phyloP scores from a whole-genome alignment of 2,797 vertebrate genomes.

The Epinephelus coioides region DNA sequence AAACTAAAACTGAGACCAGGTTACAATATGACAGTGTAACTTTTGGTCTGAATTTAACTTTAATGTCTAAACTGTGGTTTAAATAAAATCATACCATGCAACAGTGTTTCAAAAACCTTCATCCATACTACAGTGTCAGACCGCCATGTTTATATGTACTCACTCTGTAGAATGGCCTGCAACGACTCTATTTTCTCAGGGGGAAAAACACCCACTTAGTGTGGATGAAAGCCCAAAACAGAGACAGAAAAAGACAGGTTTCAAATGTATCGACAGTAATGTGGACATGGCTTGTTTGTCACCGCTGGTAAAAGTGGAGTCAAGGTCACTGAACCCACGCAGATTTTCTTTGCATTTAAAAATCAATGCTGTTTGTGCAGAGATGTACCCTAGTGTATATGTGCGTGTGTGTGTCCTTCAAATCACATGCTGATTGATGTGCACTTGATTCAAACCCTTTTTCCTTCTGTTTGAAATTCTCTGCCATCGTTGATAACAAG shows the following conservation, averaged over 20 bases:
- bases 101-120: not conserved
- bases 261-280: not conserved
- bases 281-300: slow-evolving; percentile 10
- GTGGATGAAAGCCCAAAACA: not conserved
- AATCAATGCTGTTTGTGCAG: slow-evolving; percentile 50
- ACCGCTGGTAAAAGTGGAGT: slow-evolving; percentile 32
- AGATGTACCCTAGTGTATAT: slow-evolving; percentile 11
- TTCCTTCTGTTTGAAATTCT: slow-evolving; percentile 50
- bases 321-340: slow-evolving; percentile 37
- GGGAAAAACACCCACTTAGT: slow-evolving; percentile 4
- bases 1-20: too few species aligned
- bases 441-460: slow-evolving; percentile 50
- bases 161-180: not conserved
- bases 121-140: not conserved
- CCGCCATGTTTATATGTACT: not conserved
- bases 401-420: slow-evolving; percentile 40
- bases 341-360: slow-evolving; percentile 51
- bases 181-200: slow-evolving; percentile 14
- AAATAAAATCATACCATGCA: not conserved
- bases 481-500: slow-evolving; percentile 63
- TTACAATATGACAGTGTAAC: not conserved
- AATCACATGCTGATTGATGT: slow-evolving; percentile 65
- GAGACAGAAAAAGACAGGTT: not conserved
- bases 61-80: not conserved
- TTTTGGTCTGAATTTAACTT: not conserved